phyloP scores from a whole-genome alignment of 1,140 invertebrate genomes.

The Drosophila pruinosa region DNA sequence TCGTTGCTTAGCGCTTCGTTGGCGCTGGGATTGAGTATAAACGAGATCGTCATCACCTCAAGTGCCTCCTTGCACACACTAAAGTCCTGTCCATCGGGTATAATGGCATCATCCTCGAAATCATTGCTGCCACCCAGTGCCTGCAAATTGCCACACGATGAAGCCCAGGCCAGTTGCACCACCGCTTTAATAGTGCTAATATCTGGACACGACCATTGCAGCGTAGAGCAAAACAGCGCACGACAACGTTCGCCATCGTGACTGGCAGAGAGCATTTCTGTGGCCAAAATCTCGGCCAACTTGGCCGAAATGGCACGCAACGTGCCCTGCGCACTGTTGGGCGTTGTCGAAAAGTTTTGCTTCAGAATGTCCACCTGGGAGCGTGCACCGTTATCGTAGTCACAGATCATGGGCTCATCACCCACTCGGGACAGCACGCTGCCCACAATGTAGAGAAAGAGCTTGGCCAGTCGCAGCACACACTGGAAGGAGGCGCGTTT shows the following conservation, averaged over 20 bases:
- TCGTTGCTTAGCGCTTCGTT: slow-evolving; percentile 90
- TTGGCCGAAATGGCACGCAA: slow-evolving; percentile 88
- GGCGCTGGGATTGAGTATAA: slow-evolving; percentile 92
- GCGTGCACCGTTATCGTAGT: slow-evolving; percentile 67
- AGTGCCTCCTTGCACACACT: slow-evolving; percentile 95
- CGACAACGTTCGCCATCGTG: slow-evolving; percentile 84
- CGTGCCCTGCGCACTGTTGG: slow-evolving; percentile 85
- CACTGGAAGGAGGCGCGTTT: slow-evolving; percentile 94
- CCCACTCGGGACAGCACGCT: slow-evolving; percentile 84
- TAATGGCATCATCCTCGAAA: slow-evolving; percentile 84
- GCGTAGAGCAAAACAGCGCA: slow-evolving; percentile 84
- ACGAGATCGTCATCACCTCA: slow-evolving; percentile 94
- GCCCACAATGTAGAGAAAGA: slow-evolving; percentile 93
- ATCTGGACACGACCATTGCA: slow-evolving; percentile 87
- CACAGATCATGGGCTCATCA: slow-evolving; percentile 73
- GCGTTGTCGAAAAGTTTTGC: slow-evolving; percentile 82
- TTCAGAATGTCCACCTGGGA: slow-evolving; percentile 83
- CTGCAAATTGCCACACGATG: slow-evolving; percentile 88
- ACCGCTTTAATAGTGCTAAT: slow-evolving; percentile 87
- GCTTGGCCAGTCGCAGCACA: slow-evolving; percentile 93
- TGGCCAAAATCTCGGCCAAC: slow-evolving; percentile 88
- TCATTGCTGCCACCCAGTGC: slow-evolving; percentile 83
- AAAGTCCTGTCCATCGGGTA: slow-evolving; percentile 87
- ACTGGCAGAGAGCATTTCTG: slow-evolving; percentile 83
- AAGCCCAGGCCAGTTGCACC: slow-evolving; percentile 91